phyloP scores from a whole-genome alignment of 2,113 vertebrate species.

The Xenopus borealis region DNA sequence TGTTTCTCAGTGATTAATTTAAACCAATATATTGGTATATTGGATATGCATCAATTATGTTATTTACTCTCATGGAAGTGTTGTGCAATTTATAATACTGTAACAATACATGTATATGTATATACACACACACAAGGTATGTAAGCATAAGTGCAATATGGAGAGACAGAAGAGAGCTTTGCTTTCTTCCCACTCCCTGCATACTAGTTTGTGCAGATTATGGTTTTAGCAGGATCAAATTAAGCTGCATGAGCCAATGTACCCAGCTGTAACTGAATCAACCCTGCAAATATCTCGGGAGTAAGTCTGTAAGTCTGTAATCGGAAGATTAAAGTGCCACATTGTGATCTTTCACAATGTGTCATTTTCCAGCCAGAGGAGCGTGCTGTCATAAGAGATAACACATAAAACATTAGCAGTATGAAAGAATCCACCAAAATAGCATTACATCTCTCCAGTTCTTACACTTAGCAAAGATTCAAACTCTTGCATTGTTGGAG shows the following conservation, averaged over 20 bases:
- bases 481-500: background rate
- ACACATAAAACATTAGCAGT: conserved; percentile 32
- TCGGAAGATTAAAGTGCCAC: conserved; percentile 44
- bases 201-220: conserved; percentile 8
- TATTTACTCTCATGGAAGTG: too few species aligned
- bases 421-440: background rate
- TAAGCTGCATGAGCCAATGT: conserved; percentile 37
- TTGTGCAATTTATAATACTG: too few species aligned
- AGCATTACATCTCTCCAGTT: background rate
- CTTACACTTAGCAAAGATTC: background rate
- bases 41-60: too few species aligned
- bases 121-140: too few species aligned
- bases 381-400: conserved; percentile 42
- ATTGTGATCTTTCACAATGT: conserved; percentile 23
- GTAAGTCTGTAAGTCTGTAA: conserved; percentile 41
- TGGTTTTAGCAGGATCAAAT: conserved; percentile 31
- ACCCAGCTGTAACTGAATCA: conserved; percentile 26
- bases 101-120: too few species aligned
- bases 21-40: too few species aligned
- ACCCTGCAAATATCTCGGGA: conserved; percentile 33
- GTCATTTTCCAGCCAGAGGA: conserved; percentile 47
- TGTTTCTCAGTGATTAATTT: too few species aligned
- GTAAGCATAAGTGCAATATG: background rate
- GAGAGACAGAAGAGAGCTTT: background rate
- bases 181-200: background rate